Conservation (phyloP, 2,888 invertebrate species). For the Plebejus melissa region DNA sequence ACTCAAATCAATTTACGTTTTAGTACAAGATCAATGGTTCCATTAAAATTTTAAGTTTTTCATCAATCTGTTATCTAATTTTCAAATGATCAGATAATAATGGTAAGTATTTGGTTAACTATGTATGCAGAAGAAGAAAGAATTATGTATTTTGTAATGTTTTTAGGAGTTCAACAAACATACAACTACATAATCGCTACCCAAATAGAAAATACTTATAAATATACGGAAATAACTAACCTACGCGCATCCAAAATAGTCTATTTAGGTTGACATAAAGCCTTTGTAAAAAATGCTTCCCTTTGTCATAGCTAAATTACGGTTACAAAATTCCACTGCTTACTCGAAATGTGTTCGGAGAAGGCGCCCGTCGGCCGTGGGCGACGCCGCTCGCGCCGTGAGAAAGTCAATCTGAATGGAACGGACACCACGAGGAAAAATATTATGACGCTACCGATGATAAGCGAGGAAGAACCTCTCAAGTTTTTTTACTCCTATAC, state of each 20-base stretch:
- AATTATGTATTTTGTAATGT: not conserved
- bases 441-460: not conserved
- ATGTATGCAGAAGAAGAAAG: too few species aligned
- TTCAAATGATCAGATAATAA: too few species aligned
- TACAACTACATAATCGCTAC: not conserved
- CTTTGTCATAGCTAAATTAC: conserved; percentile 58
- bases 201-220: not conserved
- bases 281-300: conserved; percentile 48
- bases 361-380: conserved; percentile 57
- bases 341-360: conserved; percentile 65
- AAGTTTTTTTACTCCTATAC: too few species aligned
- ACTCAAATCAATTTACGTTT: not conserved
- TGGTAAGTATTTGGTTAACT: too few species aligned
- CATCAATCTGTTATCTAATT: too few species aligned
- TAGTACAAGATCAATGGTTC: not conserved
- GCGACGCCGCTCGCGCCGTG: conserved; percentile 56
- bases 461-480: not conserved
- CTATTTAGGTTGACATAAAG: conserved; percentile 36
- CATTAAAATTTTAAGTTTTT: too few species aligned
- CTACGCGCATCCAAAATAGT: not conserved
- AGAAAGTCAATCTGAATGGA: conserved; percentile 63
- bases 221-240: not conserved
- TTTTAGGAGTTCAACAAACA: not conserved
- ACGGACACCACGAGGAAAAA: conserved; percentile 39
- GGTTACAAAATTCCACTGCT: conserved; percentile 61